These are phyloP conservation scores for Cheilinus undulatus DNA, from an alignment of 2,113 vertebrate species.

Conservation along the genomic window DNA sequence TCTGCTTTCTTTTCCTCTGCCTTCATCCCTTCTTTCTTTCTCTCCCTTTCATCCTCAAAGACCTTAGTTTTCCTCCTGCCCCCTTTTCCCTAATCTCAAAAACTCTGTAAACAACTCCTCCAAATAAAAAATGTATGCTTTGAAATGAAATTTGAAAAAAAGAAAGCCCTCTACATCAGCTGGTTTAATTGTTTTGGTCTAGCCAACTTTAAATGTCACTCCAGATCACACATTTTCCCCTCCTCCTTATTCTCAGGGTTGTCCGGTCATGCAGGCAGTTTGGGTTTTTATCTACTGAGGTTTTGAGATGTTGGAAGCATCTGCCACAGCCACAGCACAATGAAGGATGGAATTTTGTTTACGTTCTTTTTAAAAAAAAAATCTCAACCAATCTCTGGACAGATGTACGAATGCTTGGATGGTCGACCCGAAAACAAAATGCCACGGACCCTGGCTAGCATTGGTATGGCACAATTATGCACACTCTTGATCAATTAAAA, in stretches of 20 bases:
- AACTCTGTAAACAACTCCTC: background rate
- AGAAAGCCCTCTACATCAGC: background rate
- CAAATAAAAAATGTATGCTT: background rate
- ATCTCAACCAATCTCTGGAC: too few relatives aligned
- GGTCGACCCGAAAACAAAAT: too few relatives aligned
- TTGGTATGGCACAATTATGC: too few relatives aligned
- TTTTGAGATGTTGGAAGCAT: conserved; percentile 23
- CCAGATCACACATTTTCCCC: background rate
- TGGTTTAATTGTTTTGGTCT: background rate
- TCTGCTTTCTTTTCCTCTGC: conserved; percentile 2
- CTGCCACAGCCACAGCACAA: background rate
- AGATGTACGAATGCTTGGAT: too few relatives aligned
- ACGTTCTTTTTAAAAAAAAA: background rate
- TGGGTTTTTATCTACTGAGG: conserved; percentile 32
- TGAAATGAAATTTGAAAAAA: background rate
- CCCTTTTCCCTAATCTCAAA: background rate
- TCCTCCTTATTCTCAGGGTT: background rate
- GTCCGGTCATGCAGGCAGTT: conserved; percentile 24
- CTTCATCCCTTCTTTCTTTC: conserved; percentile 3
- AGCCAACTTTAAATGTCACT: conserved; percentile 1
- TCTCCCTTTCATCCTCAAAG: conserved; percentile 29
- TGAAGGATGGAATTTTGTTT: conserved; percentile 22
- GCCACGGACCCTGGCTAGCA: too few relatives aligned
- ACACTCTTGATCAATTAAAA: too few relatives aligned
- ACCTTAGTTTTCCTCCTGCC: background rate